Evolutionary conservation across 1,140 invertebrate species (phyloP).

Genomic region (Zaprionus tsacasi): DNA sequence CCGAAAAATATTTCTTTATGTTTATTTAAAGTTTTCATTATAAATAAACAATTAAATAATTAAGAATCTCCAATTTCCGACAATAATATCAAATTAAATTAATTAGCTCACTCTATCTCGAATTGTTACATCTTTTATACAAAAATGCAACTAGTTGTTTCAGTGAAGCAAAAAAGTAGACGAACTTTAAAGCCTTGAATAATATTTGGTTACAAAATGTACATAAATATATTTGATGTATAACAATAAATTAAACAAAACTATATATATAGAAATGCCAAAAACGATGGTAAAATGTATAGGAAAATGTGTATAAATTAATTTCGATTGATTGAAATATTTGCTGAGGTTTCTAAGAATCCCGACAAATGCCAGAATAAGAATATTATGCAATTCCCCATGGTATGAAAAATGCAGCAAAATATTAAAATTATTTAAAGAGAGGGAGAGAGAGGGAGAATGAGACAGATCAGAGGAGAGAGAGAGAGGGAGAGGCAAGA

Average conservation of each 20-base stretch:
- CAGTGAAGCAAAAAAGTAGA: background rate
- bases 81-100: background rate
- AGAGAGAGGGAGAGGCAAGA: background rate
- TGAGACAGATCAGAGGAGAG: background rate
- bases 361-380: background rate
- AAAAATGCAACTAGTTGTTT: background rate
- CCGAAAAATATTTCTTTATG: no score
- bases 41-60: background rate
- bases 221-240: conserved; percentile 2
- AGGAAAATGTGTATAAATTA: conserved; percentile 17
- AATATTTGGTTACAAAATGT: conserved; percentile 15
- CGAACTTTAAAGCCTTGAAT: conserved; percentile 10
- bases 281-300: background rate
- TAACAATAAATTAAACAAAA: background rate
- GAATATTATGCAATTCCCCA: background rate
- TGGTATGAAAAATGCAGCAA: background rate
- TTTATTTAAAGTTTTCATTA: no score
- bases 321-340: conserved; percentile 21
- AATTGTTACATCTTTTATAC: background rate
- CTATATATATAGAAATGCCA: background rate
- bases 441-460: background rate
- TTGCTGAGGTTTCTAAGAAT: background rate
- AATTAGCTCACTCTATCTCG: background rate
- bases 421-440: background rate
- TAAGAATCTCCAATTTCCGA: background rate